Evolutionary conservation across 2,113 vertebrate genomes (phyloP).

Genomic region (Ceyx margarethae): DNA sequence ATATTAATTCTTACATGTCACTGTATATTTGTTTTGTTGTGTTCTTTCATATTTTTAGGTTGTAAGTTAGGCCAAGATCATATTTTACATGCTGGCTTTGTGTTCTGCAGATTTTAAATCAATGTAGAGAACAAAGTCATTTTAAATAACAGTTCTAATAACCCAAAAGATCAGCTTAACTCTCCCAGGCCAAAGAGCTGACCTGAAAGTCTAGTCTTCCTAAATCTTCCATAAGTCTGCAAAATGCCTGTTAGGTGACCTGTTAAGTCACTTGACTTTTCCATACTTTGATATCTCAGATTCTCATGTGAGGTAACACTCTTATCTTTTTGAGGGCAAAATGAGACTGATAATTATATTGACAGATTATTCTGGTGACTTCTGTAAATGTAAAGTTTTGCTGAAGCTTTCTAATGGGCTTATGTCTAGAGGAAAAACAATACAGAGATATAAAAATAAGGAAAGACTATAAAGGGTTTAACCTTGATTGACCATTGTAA

Average conservation of each 20-base stretch:
- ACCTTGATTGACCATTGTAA: neutral
- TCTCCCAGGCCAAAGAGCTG: neutral
- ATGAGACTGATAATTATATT: neutral
- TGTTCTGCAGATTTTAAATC: neutral
- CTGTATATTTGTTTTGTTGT: neutral
- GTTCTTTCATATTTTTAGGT: neutral
- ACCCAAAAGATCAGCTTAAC: neutral
- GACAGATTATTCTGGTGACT: neutral
- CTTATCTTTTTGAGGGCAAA: neutral
- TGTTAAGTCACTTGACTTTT: constrained; percentile 7
- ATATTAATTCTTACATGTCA: neutral
- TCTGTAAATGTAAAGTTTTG: neutral
- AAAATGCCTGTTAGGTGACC: neutral
- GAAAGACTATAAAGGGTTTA: neutral
- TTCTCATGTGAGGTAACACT: neutral
- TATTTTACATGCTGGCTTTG: neutral
- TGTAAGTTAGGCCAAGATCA: neutral
- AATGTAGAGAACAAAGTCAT: neutral
- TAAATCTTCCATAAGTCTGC: neutral
- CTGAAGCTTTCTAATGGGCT: neutral
- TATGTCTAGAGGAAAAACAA: neutral
- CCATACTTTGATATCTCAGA: neutral
- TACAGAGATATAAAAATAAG: neutral
- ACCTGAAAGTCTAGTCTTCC: neutral
- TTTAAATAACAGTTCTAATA: neutral